These are phyloP conservation scores for Drosophila antonietae DNA, from an alignment of 2,888 invertebrate species.

Conservation along the genomic window DNA sequence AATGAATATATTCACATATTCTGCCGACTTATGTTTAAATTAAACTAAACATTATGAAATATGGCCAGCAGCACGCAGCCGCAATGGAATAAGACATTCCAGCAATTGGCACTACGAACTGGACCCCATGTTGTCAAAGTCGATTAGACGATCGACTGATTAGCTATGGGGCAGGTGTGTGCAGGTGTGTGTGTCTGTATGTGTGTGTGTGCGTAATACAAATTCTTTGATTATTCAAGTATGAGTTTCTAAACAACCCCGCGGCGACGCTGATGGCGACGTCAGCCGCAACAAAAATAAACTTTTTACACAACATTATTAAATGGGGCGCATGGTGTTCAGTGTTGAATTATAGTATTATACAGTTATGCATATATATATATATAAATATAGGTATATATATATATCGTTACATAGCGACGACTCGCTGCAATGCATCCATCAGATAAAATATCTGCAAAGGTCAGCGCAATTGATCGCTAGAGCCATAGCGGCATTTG, in stretches of 20 bases:
- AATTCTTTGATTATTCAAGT: slow-evolving; percentile 49
- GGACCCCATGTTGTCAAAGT: slow-evolving; percentile 67
- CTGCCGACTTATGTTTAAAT: slow-evolving; percentile 29
- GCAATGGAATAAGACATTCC: background rate
- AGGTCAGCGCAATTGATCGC: slow-evolving; percentile 46
- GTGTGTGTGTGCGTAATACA: slow-evolving; percentile 11
- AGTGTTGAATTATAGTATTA: slow-evolving; percentile 53
- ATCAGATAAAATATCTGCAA: slow-evolving; percentile 56
- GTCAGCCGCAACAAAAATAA: slow-evolving; percentile 64
- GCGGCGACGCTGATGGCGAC: background rate
- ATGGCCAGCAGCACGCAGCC: background rate
- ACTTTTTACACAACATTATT: slow-evolving; percentile 78
- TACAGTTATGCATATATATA: slow-evolving; percentile 46
- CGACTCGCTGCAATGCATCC: slow-evolving; percentile 32
- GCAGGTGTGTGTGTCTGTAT: background rate
- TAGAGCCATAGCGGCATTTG: background rate
- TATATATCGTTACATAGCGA: background rate
- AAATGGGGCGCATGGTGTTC: slow-evolving; percentile 73
- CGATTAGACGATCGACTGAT: slow-evolving; percentile 53
- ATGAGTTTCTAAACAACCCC: slow-evolving; percentile 45
- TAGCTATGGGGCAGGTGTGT: slow-evolving; percentile 15
- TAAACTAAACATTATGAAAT: slow-evolving; percentile 64
- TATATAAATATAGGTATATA: background rate
- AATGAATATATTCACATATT: slow-evolving; percentile 30
- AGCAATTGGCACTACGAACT: slow-evolving; percentile 2